phyloP scores from a whole-genome alignment of 2,797 vertebrate genomes.

The Phyllotis vaccarum region DNA sequence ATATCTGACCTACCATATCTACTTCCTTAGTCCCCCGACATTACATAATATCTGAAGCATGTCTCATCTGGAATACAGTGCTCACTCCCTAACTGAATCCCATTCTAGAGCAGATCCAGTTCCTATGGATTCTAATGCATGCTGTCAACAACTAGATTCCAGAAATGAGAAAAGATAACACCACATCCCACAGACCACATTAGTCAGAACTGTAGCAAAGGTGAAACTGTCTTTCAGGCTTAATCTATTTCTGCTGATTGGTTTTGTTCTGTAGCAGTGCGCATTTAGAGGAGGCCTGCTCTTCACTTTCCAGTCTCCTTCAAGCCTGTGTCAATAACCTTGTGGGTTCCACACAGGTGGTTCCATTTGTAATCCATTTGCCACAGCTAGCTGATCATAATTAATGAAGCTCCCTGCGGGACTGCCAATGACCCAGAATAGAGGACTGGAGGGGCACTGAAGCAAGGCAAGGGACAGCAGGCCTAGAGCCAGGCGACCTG shows the following conservation, averaged over 20 bases:
- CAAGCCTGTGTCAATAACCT: slow-evolving; percentile 74
- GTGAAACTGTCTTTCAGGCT: slow-evolving; percentile 70
- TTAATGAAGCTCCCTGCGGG: slow-evolving; percentile 79
- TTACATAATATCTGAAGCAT: background rate
- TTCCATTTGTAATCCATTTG: slow-evolving; percentile 82
- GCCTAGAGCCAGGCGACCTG: slow-evolving; percentile 52
- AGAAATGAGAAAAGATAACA: background rate
- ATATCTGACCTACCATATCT: background rate
- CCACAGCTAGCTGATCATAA: slow-evolving; percentile 79
- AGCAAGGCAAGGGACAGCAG: background rate
- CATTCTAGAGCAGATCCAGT: background rate
- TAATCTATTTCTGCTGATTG: slow-evolving; percentile 59
- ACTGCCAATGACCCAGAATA: slow-evolving; percentile 75
- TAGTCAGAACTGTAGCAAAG: slow-evolving; percentile 68
- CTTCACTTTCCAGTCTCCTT: slow-evolving; percentile 72
- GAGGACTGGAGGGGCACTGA: slow-evolving; percentile 60
- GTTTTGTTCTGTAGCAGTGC: slow-evolving; percentile 65
- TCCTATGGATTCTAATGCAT: background rate
- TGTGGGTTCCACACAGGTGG: slow-evolving; percentile 75
- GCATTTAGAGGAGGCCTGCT: slow-evolving; percentile 62
- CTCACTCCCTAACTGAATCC: background rate
- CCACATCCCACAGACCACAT: background rate
- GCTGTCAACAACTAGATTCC: background rate
- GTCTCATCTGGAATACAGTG: background rate
- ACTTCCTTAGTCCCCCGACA: background rate